A percentile compares a stretch with the other conserved stretches of the same genome.
Conservation (phyloP, 2,113 vertebrate genomes). For the Oryzias javanicus region DNA sequence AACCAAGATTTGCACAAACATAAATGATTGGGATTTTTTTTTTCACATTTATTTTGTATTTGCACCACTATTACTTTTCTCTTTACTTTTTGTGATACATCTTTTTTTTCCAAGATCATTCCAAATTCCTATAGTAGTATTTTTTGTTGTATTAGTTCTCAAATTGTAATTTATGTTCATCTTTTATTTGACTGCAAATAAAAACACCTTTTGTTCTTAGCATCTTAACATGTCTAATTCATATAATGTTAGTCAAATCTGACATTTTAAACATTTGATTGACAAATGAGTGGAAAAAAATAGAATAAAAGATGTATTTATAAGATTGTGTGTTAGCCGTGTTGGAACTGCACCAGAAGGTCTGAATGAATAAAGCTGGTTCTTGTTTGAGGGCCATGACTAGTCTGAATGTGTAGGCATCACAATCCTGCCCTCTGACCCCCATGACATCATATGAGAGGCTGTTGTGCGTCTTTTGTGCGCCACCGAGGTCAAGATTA, state of each 20-base stretch:
- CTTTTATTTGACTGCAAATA: no score
- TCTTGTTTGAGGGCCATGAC: conserved; percentile 42
- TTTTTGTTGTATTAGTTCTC: no score
- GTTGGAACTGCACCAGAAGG: conserved; percentile 35
- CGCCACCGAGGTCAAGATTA: conserved; percentile 65
- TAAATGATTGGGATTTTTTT: no score
- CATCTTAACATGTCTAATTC: no score
- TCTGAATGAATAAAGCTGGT: conserved; percentile 33
- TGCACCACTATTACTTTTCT: no score
- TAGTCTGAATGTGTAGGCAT: conserved; percentile 57
- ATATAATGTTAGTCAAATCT: neutral
- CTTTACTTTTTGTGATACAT: no score
- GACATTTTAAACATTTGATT: neutral
- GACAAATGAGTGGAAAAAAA: conserved; percentile 8
- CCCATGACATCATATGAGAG: conserved; percentile 62
- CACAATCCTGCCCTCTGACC: conserved; percentile 48
- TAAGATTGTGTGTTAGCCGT: conserved; percentile 53
- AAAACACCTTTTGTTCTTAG: no score
- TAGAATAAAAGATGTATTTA: conserved; percentile 33
- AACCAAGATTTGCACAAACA: no score
- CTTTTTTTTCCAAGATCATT: no score
- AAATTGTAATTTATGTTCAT: no score
- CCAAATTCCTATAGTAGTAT: no score
- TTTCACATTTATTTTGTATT: no score
- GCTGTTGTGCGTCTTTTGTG: conserved; percentile 60